phyloP scores from a whole-genome alignment of 2,113 vertebrate genomes.

The Phoenicopterus ruber region DNA sequence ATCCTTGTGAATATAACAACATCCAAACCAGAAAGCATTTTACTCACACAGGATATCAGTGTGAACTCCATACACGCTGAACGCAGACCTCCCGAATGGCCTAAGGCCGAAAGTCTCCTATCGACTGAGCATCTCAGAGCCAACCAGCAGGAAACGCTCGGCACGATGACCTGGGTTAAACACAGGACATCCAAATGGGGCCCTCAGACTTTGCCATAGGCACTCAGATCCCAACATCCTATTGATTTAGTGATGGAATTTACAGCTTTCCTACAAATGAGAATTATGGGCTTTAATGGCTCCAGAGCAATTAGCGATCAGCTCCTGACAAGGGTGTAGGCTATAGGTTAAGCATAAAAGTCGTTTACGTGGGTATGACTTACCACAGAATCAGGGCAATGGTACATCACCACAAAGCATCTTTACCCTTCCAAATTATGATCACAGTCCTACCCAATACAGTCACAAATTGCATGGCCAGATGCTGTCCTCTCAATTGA shows the following conservation, averaged over 20 bases:
- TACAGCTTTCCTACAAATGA: neutral
- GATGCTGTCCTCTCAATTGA: neutral
- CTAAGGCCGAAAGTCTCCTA: neutral
- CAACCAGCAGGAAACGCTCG: neutral
- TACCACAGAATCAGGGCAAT: neutral
- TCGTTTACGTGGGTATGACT: neutral
- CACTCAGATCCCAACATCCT: neutral
- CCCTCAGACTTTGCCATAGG: neutral
- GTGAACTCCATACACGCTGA: rapidly evolving
- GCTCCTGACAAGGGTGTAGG: neutral
- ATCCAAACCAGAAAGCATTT: neutral
- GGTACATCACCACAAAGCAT: neutral
- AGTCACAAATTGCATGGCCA: neutral
- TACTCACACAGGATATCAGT: neutral
- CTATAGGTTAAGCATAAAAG: neutral
- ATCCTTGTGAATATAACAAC: neutral
- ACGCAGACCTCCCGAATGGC: neutral
- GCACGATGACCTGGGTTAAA: neutral
- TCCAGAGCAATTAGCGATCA: neutral
- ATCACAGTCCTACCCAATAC: neutral
- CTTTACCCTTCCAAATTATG: neutral
- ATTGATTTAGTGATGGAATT: neutral
- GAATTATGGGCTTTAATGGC: neutral
- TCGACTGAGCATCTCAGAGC: neutral
- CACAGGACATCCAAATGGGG: neutral